A percentile compares a stretch with the other conserved stretches of the same genome.
These are phyloP conservation scores for Musca domestica DNA, from an alignment of 1,140 invertebrate genomes.

Conservation along the genomic window DNA sequence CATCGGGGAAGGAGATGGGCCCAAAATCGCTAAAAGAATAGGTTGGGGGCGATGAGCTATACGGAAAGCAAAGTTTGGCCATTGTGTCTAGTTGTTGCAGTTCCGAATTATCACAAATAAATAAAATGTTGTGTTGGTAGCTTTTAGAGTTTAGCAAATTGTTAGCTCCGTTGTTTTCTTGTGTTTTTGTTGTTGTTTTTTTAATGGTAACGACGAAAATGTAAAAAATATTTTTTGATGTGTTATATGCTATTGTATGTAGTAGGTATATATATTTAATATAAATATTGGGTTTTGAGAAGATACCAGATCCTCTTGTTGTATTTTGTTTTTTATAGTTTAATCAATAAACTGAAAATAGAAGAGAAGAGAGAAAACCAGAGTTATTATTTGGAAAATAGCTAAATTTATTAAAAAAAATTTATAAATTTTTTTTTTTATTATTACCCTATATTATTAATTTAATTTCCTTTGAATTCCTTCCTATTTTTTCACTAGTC, in stretches of 20 bases:
- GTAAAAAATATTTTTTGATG: too few relatives aligned
- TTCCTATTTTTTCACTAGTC: too few relatives aligned
- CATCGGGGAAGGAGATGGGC: background rate
- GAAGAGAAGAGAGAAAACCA: background rate
- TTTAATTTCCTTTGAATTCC: too few relatives aligned
- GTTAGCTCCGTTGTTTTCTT: too few relatives aligned
- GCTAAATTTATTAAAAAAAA: background rate
- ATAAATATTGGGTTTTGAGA: background rate
- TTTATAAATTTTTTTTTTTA: background rate
- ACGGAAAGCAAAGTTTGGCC: conserved; percentile 23
- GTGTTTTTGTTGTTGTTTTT: too few relatives aligned
- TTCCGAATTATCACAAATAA: conserved; percentile 14
- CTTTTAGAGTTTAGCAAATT: too few relatives aligned
- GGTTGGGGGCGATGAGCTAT: conserved; percentile 15
- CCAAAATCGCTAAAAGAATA: conserved; percentile 2
- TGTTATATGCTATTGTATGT: too few relatives aligned
- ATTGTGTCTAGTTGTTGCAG: conserved; percentile 13
- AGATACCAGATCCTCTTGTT: conserved; percentile 8
- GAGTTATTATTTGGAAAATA: too few relatives aligned
- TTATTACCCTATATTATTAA: too few relatives aligned
- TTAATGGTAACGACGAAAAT: too few relatives aligned
- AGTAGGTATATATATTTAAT: too few relatives aligned
- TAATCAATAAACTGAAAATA: conserved; percentile 14
- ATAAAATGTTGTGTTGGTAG: too few relatives aligned
- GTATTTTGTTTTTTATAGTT: background rate